phyloP scores from a whole-genome alignment of 2,888 invertebrate genomes.

The Podabrus alpinus region DNA sequence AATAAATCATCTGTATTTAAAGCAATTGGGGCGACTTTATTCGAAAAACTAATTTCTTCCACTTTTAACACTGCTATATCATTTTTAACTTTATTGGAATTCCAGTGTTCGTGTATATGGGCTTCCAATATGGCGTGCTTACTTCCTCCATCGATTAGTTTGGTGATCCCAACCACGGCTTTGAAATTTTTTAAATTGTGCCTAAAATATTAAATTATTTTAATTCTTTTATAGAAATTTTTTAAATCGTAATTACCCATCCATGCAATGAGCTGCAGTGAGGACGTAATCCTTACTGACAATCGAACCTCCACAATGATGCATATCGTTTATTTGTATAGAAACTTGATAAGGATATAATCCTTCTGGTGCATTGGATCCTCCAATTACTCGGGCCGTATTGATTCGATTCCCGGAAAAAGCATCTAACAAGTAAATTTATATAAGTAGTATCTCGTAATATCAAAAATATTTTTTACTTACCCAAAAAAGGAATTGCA shows the following conservation, averaged over 20 bases:
- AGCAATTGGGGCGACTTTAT: conserved; percentile 16
- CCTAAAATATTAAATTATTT: background rate
- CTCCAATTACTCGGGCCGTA: background rate
- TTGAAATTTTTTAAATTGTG: background rate
- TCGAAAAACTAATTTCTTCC: conserved; percentile 18
- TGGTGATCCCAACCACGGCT: conserved; percentile 59
- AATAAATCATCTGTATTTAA: conserved; percentile 13
- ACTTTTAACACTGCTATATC: conserved; percentile 34
- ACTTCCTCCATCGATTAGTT: conserved; percentile 54
- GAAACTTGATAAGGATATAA: background rate
- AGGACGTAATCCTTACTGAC: background rate
- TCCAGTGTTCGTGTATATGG: conserved; percentile 55
- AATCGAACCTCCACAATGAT: background rate
- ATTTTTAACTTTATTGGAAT: conserved; percentile 37
- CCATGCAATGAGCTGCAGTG: background rate
- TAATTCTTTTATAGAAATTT: background rate
- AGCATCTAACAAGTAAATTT: too few relatives aligned
- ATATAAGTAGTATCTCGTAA: too few relatives aligned
- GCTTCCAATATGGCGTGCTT: conserved; percentile 51
- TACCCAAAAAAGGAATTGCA: too few relatives aligned
- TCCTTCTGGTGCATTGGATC: background rate
- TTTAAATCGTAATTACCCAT: background rate
- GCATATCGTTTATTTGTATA: background rate
- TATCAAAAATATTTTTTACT: too few relatives aligned
- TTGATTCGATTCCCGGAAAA: too few relatives aligned